phyloP scores from a whole-genome alignment of 2,113 vertebrate genomes.

The Astur gentilis region DNA sequence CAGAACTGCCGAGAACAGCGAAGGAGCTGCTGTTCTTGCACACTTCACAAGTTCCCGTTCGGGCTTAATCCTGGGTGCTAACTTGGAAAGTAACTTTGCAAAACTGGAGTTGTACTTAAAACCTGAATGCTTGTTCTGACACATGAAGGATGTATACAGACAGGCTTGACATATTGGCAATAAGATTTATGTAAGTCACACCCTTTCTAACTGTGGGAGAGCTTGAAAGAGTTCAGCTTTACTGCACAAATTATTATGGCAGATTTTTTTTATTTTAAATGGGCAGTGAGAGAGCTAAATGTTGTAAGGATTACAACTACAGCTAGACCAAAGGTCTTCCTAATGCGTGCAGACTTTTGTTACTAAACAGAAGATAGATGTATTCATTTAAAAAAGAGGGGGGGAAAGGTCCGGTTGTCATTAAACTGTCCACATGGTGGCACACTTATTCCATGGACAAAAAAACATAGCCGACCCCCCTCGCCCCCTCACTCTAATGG shows the following conservation, averaged over 20 bases:
- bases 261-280: neutral
- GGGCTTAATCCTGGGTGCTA: neutral
- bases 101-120: neutral
- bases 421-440: slow-evolving; percentile 65
- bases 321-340: neutral
- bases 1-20: neutral
- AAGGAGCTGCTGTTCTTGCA: neutral
- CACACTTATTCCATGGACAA: slow-evolving; percentile 4
- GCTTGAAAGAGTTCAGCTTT: neutral
- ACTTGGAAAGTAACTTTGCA: neutral
- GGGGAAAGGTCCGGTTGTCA: neutral
- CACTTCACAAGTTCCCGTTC: neutral
- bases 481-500: neutral
- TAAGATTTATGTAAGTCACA: neutral
- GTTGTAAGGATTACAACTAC: neutral
- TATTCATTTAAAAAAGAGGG: neutral
- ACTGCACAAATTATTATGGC: neutral
- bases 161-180: neutral
- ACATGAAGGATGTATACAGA: neutral
- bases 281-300: neutral
- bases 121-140: neutral
- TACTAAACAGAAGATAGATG: neutral
- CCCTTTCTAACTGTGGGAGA: neutral
- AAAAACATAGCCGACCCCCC: neutral
- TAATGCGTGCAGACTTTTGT: neutral